These are phyloP conservation scores for Ennomos quercinarius DNA, from an alignment of 2,888 invertebrate genomes.

Conservation along the genomic window DNA sequence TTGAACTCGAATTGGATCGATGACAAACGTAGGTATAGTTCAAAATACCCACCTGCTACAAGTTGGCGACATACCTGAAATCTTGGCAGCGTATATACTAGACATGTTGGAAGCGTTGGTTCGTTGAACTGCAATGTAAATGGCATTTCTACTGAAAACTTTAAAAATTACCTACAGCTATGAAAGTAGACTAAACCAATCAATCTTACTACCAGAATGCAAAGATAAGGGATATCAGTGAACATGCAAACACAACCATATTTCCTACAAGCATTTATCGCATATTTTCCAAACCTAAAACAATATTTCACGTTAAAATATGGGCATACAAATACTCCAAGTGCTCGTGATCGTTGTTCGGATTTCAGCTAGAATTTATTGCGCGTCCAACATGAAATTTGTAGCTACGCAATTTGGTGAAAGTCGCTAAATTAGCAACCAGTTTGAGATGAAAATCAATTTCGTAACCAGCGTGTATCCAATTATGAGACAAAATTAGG, in stretches of 20 bases:
- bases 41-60: too few species aligned
- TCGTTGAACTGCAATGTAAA: too few species aligned
- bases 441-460: too few species aligned
- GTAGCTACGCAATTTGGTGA: slow-evolving; percentile 32
- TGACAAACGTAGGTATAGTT: too few species aligned
- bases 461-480: not conserved
- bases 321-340: slow-evolving; percentile 30
- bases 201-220: not conserved
- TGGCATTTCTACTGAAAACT: too few species aligned
- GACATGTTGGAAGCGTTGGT: too few species aligned
- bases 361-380: slow-evolving; percentile 40
- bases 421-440: slow-evolving; percentile 3
- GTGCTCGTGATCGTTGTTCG: slow-evolving; percentile 37
- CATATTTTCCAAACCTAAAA: slow-evolving; percentile 26
- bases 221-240: slow-evolving; percentile 1
- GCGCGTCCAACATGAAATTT: slow-evolving; percentile 30
- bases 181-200: too few species aligned
- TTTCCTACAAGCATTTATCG: slow-evolving; percentile 12
- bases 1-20: too few species aligned
- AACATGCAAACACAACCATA: slow-evolving; percentile 27
- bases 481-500: not conserved
- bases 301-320: slow-evolving; percentile 33
- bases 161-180: too few species aligned
- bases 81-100: too few species aligned
- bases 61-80: too few species aligned